Evolutionary conservation across 2,888 invertebrate species (phyloP), one percentile per base, ranked within the genome.

Genomic region (Heteromyza rotundicornis): DNA sequence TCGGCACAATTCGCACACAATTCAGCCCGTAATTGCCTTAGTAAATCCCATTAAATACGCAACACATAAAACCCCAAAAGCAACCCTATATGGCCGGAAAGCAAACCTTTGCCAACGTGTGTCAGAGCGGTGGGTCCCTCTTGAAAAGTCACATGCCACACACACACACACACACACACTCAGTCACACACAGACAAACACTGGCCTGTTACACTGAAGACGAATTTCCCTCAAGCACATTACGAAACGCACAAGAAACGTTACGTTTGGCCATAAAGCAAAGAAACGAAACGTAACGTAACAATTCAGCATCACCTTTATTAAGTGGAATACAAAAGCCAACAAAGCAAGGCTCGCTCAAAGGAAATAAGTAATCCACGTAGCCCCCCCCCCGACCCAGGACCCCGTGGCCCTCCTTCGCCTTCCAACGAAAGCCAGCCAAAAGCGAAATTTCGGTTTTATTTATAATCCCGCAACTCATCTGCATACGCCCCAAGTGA

Each of bases 241-340:
- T 47, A 47, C n/a, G 16, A 27, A n/a, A 7, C 8, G 20, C 47
- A 47, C 20, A 47, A 20, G 19, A 19, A 47, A 3, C 8, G 40
- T 40, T n/a, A 40, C 40, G 47, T 20, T n/a, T 3, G n/a, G 40
- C 40, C 40, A 40, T 7, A n/a, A 40, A 40, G 40, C 3, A 7
- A 40, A 10, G 3, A 40, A n/a, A 3, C 5, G 3, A 40, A 47
- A 47, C 20, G 47, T 47, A 47, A 47, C 47, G 47, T 20, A 19
- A 47, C 47, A 47, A 47, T 47, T 47, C 14, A 47, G 47, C 47
- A 47, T 47, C 47, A 47, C 47, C 47, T 47, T 47, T 47, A 47
- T 47, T 47, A 47, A 47, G 47, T 47, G 47, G 20, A 47, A 47
- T 47, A 47, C 47, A 17, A 47, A 47, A 47, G 47, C 19, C 47